A percentile compares a stretch with the other conserved stretches of the same genome.
phyloP scores from a whole-genome alignment of 1,140 invertebrate genomes.

The Philopotamus ludificatus region DNA sequence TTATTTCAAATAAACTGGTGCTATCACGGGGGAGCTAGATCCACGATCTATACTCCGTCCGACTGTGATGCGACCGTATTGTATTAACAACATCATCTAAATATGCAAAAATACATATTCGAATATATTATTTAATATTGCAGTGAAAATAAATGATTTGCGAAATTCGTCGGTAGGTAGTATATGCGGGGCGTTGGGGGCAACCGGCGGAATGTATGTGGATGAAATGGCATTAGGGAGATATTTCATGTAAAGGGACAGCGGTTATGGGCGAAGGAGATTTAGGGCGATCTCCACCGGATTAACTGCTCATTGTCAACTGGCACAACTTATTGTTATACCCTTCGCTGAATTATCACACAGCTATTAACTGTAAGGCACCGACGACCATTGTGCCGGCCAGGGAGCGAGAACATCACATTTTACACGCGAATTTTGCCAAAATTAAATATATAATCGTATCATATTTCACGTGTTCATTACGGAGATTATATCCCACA shows the following conservation, averaged over 20 bases:
- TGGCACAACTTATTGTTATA: slow-evolving; percentile 37
- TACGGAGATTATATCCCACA: too few relatives aligned
- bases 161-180: not conserved
- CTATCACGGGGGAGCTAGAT: slow-evolving; percentile 9
- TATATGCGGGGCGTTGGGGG: not conserved
- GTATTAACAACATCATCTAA: too few relatives aligned
- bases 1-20: slow-evolving; percentile 42
- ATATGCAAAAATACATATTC: not conserved
- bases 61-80: too few relatives aligned
- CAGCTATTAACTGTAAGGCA: slow-evolving; percentile 12
- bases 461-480: not conserved
- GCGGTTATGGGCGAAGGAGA: slow-evolving; percentile 35
- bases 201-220: slow-evolving; percentile 10
- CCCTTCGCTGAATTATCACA: slow-evolving; percentile 8
- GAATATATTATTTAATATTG: not conserved
- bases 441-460: too few relatives aligned
- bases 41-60: not conserved
- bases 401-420: too few relatives aligned
- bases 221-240: slow-evolving; percentile 38
- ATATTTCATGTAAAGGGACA: slow-evolving; percentile 36
- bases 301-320: slow-evolving; percentile 42
- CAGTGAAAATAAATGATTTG: too few relatives aligned
- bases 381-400: not conserved
- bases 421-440: too few relatives aligned
- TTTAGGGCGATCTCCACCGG: slow-evolving; percentile 37